Evolutionary conservation across 2,113 vertebrate genomes (phyloP).

Genomic region (Chaetorhynchus papuensis): DNA sequence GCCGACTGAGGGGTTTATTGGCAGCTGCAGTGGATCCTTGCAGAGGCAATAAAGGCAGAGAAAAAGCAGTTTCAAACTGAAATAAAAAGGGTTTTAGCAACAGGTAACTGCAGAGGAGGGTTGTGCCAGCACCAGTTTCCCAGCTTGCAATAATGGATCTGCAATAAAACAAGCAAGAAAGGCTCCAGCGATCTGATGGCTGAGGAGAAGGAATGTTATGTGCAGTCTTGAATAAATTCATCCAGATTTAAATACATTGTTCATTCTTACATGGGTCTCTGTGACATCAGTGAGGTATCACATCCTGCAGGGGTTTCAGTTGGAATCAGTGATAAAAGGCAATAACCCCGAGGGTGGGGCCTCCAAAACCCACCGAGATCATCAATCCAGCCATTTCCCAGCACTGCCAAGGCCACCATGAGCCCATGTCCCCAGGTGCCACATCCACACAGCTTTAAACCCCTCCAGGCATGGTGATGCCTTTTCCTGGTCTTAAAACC

Average conservation of each 20-base stretch:
- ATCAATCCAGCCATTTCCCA: neutral
- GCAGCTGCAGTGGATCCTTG: neutral
- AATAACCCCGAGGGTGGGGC: neutral
- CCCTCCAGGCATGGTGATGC: neutral
- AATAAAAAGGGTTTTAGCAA: neutral
- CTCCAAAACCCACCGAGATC: neutral
- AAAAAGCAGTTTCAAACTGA: neutral
- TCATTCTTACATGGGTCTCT: neutral
- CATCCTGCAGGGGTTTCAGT: neutral
- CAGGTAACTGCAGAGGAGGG: neutral
- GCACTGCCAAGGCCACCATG: neutral
- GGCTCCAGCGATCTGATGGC: neutral
- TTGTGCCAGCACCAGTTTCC: neutral
- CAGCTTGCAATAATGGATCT: neutral
- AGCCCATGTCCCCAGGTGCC: accelerated
- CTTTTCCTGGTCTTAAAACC: no score
- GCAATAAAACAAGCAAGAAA: neutral
- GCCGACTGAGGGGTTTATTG: neutral
- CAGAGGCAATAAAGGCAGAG: neutral
- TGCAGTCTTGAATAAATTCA: neutral
- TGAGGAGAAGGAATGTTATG: neutral
- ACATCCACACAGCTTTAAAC: neutral
- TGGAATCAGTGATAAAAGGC: neutral
- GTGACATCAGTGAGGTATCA: neutral
- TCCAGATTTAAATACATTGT: neutral